Conservation (phyloP, 35 echinoderm and acorn worm species). For the Holothuria glaberrima region DNA sequence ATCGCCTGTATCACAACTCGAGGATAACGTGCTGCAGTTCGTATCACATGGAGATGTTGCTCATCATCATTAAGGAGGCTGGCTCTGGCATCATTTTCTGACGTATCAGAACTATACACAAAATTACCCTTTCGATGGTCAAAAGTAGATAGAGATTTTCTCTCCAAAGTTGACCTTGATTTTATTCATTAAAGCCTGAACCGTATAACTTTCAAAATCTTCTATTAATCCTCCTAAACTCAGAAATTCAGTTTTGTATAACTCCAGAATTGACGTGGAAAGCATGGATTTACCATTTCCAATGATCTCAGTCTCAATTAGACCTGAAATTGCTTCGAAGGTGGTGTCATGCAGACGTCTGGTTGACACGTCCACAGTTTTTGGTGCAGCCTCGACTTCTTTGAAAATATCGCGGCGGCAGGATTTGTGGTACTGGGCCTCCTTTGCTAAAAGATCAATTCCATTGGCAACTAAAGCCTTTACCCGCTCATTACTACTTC, state of each 20-base stretch:
- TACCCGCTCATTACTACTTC: constrained; percentile 58
- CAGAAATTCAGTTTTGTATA: constrained; percentile 62
- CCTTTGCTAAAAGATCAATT: constrained; percentile 80
- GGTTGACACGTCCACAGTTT: constrained; percentile 50
- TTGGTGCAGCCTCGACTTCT: constrained; percentile 35
- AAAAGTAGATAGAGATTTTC: constrained; percentile 53
- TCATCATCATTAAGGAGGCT: constrained; percentile 41
- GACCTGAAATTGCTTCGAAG: constrained; percentile 51
- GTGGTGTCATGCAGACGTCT: constrained; percentile 61
- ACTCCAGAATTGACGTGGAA: constrained; percentile 67
- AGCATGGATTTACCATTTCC: constrained; percentile 64
- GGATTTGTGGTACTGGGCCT: constrained; percentile 80
- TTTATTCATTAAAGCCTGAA: constrained; percentile 59
- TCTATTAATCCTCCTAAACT: constrained; percentile 56
- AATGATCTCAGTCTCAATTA: constrained; percentile 60
- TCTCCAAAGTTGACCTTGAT: constrained; percentile 66
- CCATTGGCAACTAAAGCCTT: constrained; percentile 59
- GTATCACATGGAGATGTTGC: constrained; percentile 43
- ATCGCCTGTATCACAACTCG: constrained; percentile 58
- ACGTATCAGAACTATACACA: constrained; percentile 35
- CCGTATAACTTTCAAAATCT: constrained; percentile 46
- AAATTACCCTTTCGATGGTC: constrained; percentile 60
- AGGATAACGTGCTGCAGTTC: constrained; percentile 58
- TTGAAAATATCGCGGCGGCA: constrained; percentile 59
- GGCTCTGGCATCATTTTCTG: constrained; percentile 45